Conservation (phyloP, 1,140 invertebrate genomes). For the Leptonema lineaticorne region DNA sequence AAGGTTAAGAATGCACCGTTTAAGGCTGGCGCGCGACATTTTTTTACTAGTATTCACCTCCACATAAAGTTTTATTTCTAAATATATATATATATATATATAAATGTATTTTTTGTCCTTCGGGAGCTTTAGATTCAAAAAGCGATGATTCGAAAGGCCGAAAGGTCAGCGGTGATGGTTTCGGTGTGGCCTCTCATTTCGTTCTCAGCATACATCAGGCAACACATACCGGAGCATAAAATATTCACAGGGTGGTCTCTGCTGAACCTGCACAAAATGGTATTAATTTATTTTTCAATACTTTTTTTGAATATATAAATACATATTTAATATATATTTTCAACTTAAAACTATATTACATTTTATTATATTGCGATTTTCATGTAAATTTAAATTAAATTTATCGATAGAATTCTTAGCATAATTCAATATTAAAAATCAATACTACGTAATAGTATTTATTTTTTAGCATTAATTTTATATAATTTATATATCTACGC, state of each 20-base stretch:
- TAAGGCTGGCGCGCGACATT: slow-evolving; percentile 11
- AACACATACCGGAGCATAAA: slow-evolving; percentile 34
- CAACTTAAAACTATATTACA: too few relatives aligned
- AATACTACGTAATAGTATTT: too few relatives aligned
- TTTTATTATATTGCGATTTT: too few relatives aligned
- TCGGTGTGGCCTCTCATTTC: slow-evolving; percentile 38
- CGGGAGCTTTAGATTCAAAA: neutral
- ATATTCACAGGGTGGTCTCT: slow-evolving; percentile 30
- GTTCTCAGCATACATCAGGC: slow-evolving; percentile 32
- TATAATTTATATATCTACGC: too few relatives aligned
- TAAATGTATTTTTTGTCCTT: neutral
- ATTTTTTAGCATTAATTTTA: too few relatives aligned
- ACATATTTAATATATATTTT: too few relatives aligned
- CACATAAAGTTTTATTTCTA: neutral
- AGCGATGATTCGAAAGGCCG: neutral
- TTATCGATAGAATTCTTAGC: too few relatives aligned
- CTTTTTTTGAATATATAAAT: too few relatives aligned
- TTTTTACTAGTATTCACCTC: neutral
- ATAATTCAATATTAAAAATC: too few relatives aligned
- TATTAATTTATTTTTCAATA: slow-evolving; percentile 34
- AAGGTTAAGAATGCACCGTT: slow-evolving; percentile 7
- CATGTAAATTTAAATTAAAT: too few relatives aligned
- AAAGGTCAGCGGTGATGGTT: slow-evolving; percentile 37
- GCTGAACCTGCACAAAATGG: slow-evolving; percentile 36
- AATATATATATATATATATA: too few relatives aligned